Conservation (phyloP, 2,888 invertebrate species). For the Tuta absoluta region DNA sequence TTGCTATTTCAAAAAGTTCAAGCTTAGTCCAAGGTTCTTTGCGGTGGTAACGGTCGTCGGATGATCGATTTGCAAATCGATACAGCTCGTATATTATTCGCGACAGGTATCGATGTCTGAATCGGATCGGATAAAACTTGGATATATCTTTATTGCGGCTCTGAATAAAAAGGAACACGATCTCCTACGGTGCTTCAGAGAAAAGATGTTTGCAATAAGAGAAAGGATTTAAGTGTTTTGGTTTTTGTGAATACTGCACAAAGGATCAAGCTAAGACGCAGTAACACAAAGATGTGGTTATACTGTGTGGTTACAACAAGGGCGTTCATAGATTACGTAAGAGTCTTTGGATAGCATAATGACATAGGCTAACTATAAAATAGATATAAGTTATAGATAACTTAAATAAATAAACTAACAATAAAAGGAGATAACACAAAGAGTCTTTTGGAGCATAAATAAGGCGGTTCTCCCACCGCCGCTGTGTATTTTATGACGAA, state of each 20-base stretch:
- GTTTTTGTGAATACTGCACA: constrained; percentile 19
- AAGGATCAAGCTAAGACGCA: not conserved
- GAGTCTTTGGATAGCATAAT: not conserved
- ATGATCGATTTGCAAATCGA: constrained; percentile 47
- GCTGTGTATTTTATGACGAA: too few species aligned
- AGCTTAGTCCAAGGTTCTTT: constrained; percentile 34
- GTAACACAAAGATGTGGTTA: not conserved
- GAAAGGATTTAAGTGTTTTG: constrained; percentile 30
- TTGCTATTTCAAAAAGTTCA: constrained; percentile 22
- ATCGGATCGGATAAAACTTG: constrained; percentile 43
- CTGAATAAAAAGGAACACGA: constrained; percentile 30
- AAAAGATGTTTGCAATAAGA: constrained; percentile 36
- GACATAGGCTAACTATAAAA: too few species aligned
- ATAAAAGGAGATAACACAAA: too few species aligned
- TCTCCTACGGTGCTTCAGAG: constrained; percentile 25
- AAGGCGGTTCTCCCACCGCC: too few species aligned
- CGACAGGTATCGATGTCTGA: constrained; percentile 42
- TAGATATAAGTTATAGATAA: too few species aligned
- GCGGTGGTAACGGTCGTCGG: constrained; percentile 12
- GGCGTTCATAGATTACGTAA: not conserved
- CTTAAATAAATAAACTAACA: too few species aligned
- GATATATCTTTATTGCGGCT: constrained; percentile 30
- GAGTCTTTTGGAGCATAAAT: too few species aligned
- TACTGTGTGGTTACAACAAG: not conserved
- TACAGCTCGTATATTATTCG: constrained; percentile 49